Evolutionary conservation across 2,797 vertebrate genomes (phyloP).

Genomic region (Ceryle rudis): DNA sequence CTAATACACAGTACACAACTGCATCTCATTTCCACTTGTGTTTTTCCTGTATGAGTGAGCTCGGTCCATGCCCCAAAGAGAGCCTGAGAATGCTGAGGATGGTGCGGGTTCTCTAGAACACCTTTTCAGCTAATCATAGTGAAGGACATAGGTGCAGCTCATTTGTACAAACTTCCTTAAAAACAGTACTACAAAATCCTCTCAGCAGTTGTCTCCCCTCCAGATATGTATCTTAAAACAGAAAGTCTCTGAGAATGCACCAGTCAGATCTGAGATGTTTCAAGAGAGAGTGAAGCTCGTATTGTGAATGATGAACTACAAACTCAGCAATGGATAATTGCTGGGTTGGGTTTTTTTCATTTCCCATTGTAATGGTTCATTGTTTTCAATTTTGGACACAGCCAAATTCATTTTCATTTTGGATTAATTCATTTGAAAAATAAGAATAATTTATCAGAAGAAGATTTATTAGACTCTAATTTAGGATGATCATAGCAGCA

Average conservation of each 20-base stretch:
- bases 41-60: not conserved
- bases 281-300: not conserved
- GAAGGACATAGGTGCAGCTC: not conserved
- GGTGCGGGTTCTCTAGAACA: not conserved
- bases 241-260: not conserved
- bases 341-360: not conserved
- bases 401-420: not conserved
- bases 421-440: not conserved
- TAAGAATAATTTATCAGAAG: not conserved
- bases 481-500: not conserved
- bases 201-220: not conserved
- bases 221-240: not conserved
- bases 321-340: not conserved
- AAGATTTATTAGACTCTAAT: not conserved
- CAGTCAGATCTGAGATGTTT: not conserved
- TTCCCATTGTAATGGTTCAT: not conserved
- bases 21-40: fast-evolving
- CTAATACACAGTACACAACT: not conserved
- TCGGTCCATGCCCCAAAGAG: not conserved
- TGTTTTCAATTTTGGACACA: not conserved
- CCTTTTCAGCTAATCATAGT: not conserved
- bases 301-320: not conserved
- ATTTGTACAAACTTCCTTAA: not conserved
- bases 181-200: not conserved
- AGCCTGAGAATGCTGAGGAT: not conserved